These are phyloP conservation scores for Mythimna ferrago DNA, from an alignment of 2,888 invertebrate genomes.

Conservation along the genomic window DNA sequence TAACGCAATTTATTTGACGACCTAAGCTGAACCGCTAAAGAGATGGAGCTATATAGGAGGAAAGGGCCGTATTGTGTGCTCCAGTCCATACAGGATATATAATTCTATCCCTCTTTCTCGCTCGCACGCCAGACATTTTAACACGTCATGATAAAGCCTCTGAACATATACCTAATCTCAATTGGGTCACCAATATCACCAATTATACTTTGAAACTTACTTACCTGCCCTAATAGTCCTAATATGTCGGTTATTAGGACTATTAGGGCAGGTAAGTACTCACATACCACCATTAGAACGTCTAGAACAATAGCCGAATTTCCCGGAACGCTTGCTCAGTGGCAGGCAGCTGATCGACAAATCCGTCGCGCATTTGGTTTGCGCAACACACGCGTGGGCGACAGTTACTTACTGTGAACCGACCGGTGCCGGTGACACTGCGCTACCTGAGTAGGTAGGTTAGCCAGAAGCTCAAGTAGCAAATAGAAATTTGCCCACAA, in stretches of 20 bases:
- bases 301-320: slow-evolving; percentile 55
- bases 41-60: no score
- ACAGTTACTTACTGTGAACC: slow-evolving; percentile 58
- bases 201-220: neutral
- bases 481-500: neutral
- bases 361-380: slow-evolving; percentile 64
- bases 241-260: slow-evolving; percentile 1
- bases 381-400: slow-evolving; percentile 64
- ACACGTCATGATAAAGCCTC: no score
- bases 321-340: slow-evolving; percentile 57
- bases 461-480: slow-evolving; percentile 39
- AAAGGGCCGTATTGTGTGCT: no score
- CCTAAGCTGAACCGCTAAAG: no score
- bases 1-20: no score
- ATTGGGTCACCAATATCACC: neutral
- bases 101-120: no score
- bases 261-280: neutral
- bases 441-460: slow-evolving; percentile 20
- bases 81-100: no score
- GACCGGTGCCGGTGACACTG: slow-evolving; percentile 41
- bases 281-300: slow-evolving; percentile 18
- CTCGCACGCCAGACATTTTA: no score
- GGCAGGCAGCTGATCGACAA: slow-evolving; percentile 74
- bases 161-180: neutral
- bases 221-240: neutral